Evolutionary conservation across 2,113 vertebrate species (phyloP), one percentile per base, ranked within the genome.

Genomic region (Indri indri): DNA sequence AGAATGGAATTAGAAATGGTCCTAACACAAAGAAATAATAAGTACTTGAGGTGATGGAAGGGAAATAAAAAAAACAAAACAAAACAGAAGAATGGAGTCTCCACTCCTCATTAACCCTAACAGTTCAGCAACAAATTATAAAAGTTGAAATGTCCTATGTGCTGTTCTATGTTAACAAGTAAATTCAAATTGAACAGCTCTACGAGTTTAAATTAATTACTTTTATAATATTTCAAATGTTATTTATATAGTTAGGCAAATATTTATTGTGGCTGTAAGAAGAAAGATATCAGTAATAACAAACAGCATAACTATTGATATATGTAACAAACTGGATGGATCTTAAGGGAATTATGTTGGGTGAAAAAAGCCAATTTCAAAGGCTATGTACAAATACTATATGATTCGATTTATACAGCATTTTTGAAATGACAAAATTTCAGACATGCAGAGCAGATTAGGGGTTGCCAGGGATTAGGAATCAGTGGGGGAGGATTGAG

Each of bases 361-460:
- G 42, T 77, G 61, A 66, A 80, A 71, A 47, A 70, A 83, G 32
- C 32, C 40, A 66, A 11, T 82, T 68, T 95, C 8, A 95, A 87
- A 83, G 42, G 50, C 14, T n/a, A 42, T 30, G 30, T 30, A 42
- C 11, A 52, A 71, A 71, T 40, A 40, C 30, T 68, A 22, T n/a
- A 68, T 90, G 16, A 90, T 17, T 52, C 52, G 5, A 52, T 52
- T 52, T 52, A 52, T 34, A 66, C 8, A 88, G 73, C 57, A 57
- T 73, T 71, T 68, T 92, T 17, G 16, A 91, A 96, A 90, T 76
- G 34, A 52, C 34, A 82, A 82, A 59, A 82, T 54, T 90, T 79
- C 30, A 77, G 80, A 91, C 40, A 57, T 10, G 2, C 68, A 42
- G 40, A 84, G 32, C 22, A 81, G 30, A 71, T 65, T 20, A 77